Conservation (phyloP, 2,113 vertebrate genomes). For the Actenoides hombroni region DNA sequence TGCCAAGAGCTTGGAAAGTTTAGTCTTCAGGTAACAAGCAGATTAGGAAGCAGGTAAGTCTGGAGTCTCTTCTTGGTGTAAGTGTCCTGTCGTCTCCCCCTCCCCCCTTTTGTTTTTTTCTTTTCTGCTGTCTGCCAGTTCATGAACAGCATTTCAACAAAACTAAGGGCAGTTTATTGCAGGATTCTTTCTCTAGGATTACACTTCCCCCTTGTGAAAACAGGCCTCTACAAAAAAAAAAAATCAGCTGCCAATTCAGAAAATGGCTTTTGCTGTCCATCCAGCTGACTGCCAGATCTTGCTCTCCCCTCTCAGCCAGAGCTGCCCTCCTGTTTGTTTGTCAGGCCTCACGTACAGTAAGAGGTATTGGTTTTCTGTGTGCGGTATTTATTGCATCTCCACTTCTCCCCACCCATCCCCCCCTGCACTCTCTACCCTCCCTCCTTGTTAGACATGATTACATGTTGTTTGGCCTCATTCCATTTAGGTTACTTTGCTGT, state of each 20-base stretch:
- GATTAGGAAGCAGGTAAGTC: background rate
- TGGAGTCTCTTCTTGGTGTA: background rate
- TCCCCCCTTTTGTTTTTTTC: background rate
- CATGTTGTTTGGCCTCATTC: conserved; percentile 53
- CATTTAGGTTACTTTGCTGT: conserved; percentile 46
- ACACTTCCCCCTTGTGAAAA: background rate
- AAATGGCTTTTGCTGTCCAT: background rate
- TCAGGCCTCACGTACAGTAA: background rate
- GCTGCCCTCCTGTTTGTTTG: background rate
- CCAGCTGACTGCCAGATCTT: background rate
- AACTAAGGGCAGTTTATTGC: background rate
- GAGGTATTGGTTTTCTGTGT: background rate
- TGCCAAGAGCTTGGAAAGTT: background rate
- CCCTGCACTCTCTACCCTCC: background rate
- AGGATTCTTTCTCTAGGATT: background rate
- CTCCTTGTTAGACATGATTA: conserved; percentile 43
- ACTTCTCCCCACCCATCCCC: background rate
- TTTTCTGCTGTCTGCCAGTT: background rate
- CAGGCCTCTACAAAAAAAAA: background rate
- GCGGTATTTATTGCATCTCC: background rate
- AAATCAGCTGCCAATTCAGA: background rate
- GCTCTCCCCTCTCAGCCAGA: background rate
- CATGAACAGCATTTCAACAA: background rate
- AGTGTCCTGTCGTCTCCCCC: background rate
- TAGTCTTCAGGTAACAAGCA: background rate